phyloP scores from a whole-genome alignment of 1,140 invertebrate genomes.

The Habropoda laboriosa region DNA sequence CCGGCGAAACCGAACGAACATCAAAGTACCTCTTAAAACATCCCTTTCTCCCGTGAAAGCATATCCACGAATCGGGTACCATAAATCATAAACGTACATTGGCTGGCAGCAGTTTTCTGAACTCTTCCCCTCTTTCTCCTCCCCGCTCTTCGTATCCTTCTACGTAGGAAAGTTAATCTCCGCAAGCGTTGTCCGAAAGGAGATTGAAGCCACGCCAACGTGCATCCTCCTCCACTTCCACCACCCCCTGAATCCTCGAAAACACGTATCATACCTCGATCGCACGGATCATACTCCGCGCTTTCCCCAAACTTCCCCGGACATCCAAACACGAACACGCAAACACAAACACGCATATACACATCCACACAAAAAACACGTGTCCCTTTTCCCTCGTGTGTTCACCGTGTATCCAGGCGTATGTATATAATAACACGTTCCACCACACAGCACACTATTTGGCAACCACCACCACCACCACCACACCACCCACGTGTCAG shows the following conservation, averaged over 20 bases:
- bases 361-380: no score
- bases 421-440: constrained; percentile 4
- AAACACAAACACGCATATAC: no score
- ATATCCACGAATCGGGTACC: no score
- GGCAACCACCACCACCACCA: constrained; percentile 25
- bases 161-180: constrained; percentile 30
- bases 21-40: no score
- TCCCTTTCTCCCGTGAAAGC: no score
- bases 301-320: neutral
- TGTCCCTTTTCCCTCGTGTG: no score
- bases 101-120: neutral
- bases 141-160: no score
- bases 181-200: neutral
- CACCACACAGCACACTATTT: constrained; percentile 1
- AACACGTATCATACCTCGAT: neutral
- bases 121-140: neutral
- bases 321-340: no score
- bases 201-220: neutral
- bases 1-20: neutral
- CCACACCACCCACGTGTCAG: neutral
- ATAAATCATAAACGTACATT: neutral
- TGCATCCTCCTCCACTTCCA: neutral
- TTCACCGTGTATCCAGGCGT: neutral
- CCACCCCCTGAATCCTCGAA: neutral
- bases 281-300: neutral